Conservation (phyloP, 2,888 invertebrate genomes). For the Caradrina kadenii region DNA sequence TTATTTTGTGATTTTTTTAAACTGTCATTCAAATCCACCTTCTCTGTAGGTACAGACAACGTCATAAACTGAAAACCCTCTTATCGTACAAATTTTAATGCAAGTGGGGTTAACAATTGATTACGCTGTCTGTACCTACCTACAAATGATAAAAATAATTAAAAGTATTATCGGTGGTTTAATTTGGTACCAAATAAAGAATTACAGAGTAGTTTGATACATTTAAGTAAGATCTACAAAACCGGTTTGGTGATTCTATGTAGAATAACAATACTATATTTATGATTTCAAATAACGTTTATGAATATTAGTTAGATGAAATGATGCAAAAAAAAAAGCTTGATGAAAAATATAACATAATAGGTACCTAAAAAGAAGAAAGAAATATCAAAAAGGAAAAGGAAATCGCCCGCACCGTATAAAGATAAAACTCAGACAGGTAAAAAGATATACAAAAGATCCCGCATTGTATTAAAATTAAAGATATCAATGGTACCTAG, state of each 20-base stretch:
- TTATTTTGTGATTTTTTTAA: background rate
- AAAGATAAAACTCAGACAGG: conserved; percentile 66
- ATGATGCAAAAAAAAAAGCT: conserved; percentile 4
- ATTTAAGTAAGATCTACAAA: too few relatives aligned
- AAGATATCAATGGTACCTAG: conserved; percentile 53
- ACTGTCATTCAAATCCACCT: too few relatives aligned
- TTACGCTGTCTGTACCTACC: too few relatives aligned
- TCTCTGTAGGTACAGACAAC: too few relatives aligned
- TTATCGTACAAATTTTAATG: too few relatives aligned
- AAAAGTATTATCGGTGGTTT: too few relatives aligned
- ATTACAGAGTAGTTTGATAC: too few relatives aligned
- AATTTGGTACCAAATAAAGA: too few relatives aligned
- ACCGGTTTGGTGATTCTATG: too few relatives aligned
- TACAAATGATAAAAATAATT: too few relatives aligned
- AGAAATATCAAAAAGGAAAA: conserved; percentile 38
- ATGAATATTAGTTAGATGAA: background rate
- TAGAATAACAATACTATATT: background rate
- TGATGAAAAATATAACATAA: conserved; percentile 21
- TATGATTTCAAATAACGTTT: background rate
- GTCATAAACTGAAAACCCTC: too few relatives aligned
- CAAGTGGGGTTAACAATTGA: too few relatives aligned
- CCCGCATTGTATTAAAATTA: conserved; percentile 67
- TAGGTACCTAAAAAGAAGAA: conserved; percentile 34
- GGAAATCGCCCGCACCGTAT: conserved; percentile 50
- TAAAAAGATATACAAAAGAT: conserved; percentile 67